Evolutionary conservation across 2,797 vertebrate genomes (phyloP).

Genomic region (Notamacropus eugenii): DNA sequence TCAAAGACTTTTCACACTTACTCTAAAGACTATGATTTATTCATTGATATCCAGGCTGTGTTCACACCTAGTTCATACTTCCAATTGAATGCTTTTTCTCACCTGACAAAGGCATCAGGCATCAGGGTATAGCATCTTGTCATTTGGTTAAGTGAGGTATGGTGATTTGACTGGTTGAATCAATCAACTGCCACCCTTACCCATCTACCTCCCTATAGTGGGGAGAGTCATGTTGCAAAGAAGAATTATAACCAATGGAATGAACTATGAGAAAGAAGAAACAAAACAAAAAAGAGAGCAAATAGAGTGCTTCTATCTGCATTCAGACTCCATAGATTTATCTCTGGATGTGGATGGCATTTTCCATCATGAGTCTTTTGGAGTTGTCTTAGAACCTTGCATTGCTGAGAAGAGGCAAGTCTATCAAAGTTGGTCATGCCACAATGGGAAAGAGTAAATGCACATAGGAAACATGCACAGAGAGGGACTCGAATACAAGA

Average conservation of each 20-base stretch:
- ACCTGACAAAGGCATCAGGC: not conserved
- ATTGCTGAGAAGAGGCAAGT: no score
- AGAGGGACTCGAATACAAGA: not conserved
- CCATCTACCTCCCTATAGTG: not conserved
- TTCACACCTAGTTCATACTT: not conserved
- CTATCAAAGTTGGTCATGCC: no score
- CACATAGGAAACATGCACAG: not conserved
- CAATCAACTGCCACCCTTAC: not conserved
- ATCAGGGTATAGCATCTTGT: not conserved
- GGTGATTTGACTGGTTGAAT: not conserved
- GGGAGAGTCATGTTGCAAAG: no score
- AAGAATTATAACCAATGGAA: no score
- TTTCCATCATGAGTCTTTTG: no score
- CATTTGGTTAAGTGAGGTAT: not conserved
- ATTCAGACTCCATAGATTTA: no score
- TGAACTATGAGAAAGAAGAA: no score
- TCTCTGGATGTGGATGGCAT: no score
- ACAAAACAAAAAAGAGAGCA: no score
- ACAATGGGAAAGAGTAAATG: not conserved
- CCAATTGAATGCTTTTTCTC: not conserved
- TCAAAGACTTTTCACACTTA: not conserved
- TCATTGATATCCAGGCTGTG: not conserved
- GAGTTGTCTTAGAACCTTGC: no score
- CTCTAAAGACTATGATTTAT: not conserved
- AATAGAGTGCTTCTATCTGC: no score